A percentile compares a stretch with the other conserved stretches of the same genome.
phyloP scores from a whole-genome alignment of 2,113 vertebrate genomes.

The Nyctibius bracteatus region DNA sequence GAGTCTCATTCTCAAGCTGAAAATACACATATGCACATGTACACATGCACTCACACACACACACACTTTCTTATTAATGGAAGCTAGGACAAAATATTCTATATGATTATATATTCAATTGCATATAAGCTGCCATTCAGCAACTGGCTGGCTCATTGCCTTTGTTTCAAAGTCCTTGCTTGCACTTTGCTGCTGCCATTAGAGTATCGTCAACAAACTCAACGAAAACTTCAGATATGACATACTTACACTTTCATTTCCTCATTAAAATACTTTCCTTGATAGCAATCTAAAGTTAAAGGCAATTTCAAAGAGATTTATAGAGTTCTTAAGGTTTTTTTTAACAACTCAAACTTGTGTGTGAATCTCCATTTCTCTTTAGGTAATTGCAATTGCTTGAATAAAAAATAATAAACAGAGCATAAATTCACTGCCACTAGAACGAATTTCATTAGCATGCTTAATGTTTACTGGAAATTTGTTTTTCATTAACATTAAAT shows the following conservation, averaged over 20 bases:
- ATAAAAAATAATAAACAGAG: constrained; percentile 32
- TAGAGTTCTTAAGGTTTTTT: not conserved
- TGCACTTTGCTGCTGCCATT: not conserved
- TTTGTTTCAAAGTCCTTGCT: not conserved
- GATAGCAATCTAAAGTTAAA: not conserved
- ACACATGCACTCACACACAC: accelerated
- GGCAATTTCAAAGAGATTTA: constrained; percentile 31
- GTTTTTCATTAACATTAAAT: constrained; percentile 56
- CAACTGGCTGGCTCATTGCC: not conserved
- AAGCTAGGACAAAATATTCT: not conserved
- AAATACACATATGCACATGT: accelerated
- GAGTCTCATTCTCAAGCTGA: not conserved
- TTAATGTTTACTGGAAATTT: constrained; percentile 27
- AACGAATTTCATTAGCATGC: constrained; percentile 36
- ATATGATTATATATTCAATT: not conserved
- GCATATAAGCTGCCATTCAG: not conserved
- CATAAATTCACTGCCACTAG: constrained; percentile 1
- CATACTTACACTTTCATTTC: constrained; percentile 12
- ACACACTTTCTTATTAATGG: not conserved
- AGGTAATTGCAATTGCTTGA: constrained; percentile 19
- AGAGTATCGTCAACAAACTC: not conserved
- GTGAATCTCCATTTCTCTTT: not conserved
- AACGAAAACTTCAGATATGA: not conserved
- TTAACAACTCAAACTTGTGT: not conserved
- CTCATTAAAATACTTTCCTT: constrained; percentile 31